Conservation (phyloP, 2,113 vertebrate species). For the Lagenorhynchus albirostris region DNA sequence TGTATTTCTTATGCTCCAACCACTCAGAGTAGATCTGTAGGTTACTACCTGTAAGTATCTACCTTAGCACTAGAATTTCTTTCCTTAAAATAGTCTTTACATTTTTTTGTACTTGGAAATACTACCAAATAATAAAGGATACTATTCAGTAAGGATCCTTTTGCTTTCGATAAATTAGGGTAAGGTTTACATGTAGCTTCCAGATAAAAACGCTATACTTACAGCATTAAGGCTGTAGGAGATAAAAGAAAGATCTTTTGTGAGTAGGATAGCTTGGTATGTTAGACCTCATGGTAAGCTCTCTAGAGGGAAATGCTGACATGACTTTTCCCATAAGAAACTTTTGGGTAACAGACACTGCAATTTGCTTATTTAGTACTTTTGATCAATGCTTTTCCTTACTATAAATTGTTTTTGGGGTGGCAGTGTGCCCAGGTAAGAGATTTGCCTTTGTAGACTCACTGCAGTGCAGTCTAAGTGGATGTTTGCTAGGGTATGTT, state of each 20-base stretch:
- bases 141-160: background rate
- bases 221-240: background rate
- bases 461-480: background rate
- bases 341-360: background rate
- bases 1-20: background rate
- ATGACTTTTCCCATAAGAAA: background rate
- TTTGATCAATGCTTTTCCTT: background rate
- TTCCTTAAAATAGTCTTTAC: background rate
- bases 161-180: slow-evolving; percentile 3
- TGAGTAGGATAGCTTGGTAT: background rate
- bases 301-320: background rate
- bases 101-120: background rate
- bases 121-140: slow-evolving; percentile 14
- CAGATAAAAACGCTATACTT: background rate
- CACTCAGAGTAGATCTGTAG: background rate
- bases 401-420: background rate
- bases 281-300: background rate
- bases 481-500: background rate
- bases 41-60: background rate
- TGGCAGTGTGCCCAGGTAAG: background rate
- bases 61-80: background rate
- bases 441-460: background rate
- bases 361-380: background rate
- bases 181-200: background rate
- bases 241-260: background rate